A percentile compares a stretch with the other conserved stretches of the same genome.
phyloP scores from a whole-genome alignment of 2,113 vertebrate genomes.

The Bubalus kerabau region DNA sequence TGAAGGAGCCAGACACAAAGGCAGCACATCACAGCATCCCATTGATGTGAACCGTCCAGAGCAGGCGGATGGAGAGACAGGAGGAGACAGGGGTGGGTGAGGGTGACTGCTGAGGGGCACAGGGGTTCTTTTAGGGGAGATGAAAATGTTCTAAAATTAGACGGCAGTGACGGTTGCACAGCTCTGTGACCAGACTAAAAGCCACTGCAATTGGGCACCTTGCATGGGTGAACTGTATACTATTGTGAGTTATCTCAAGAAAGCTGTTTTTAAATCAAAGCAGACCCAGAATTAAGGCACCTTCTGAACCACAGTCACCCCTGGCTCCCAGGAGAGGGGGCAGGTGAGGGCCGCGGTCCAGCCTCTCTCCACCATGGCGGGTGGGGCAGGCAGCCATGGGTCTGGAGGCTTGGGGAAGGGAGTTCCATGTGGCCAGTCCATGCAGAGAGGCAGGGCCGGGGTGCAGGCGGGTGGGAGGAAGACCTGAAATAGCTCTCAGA shows the following conservation, averaged over 20 bases:
- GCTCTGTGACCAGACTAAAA: neutral
- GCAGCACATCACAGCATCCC: fast-evolving
- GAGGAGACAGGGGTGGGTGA: fast-evolving
- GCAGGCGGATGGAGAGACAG: neutral
- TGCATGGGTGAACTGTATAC: fast-evolving
- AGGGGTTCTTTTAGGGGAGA: neutral
- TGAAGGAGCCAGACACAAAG: too few relatives aligned
- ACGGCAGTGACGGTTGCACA: fast-evolving
- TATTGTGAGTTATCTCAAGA: neutral
- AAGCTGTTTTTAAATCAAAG: neutral
- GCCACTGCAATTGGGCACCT: fast-evolving
- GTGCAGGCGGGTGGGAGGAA: neutral
- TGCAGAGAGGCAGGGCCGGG: neutral
- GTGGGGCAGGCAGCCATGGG: neutral
- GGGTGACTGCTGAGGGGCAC: too few relatives aligned
- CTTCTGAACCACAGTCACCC: fast-evolving
- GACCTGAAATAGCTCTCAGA: slow-evolving; percentile 30
- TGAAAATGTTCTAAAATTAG: neutral
- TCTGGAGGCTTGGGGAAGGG: neutral
- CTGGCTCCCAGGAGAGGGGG: neutral
- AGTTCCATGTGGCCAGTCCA: neutral
- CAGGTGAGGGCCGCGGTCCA: fast-evolving
- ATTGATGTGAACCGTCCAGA: fast-evolving
- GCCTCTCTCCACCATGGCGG: neutral
- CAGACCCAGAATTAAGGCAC: neutral